These are phyloP conservation scores for Spatulosminthurus flaviceps DNA, from an alignment of 2,888 invertebrate species.

Conservation along the genomic window DNA sequence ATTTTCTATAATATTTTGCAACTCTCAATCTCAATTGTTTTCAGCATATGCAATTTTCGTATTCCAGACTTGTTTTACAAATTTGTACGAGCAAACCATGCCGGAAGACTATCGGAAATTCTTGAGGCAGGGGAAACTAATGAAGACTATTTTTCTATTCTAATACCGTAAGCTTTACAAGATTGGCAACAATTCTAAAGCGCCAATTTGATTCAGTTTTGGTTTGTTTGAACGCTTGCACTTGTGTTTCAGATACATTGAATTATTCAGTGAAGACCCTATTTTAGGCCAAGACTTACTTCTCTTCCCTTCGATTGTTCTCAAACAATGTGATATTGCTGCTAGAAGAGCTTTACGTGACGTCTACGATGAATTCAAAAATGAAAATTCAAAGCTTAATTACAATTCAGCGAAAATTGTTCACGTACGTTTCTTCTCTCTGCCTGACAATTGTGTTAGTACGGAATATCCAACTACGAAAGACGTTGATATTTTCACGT, in stretches of 20 bases:
- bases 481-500: conserved; percentile 77
- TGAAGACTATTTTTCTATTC: conserved; percentile 67
- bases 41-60: conserved; percentile 16
- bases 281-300: conserved; percentile 76
- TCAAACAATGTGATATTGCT: conserved; percentile 74
- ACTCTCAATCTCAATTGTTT: background rate
- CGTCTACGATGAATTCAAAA: conserved; percentile 68
- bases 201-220: no score
- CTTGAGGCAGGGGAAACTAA: conserved; percentile 72
- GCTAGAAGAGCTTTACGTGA: conserved; percentile 73
- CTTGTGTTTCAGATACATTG: conserved; percentile 73
- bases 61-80: conserved; percentile 65
- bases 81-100: conserved; percentile 73
- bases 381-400: conserved; percentile 66
- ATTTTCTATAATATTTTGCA: no score
- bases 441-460: conserved; percentile 77
- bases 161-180: conserved; percentile 22
- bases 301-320: conserved; percentile 72
- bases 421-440: conserved; percentile 74
- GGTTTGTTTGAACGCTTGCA: conserved; percentile 38
- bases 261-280: conserved; percentile 75
- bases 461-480: conserved; percentile 75
- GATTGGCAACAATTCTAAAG: background rate
- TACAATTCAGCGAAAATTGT: conserved; percentile 73
- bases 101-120: conserved; percentile 73